A percentile compares a stretch with the other conserved stretches of the same genome.
Evolutionary conservation across 2,113 vertebrate species (phyloP).

Genomic region (Echinops telfairi): DNA sequence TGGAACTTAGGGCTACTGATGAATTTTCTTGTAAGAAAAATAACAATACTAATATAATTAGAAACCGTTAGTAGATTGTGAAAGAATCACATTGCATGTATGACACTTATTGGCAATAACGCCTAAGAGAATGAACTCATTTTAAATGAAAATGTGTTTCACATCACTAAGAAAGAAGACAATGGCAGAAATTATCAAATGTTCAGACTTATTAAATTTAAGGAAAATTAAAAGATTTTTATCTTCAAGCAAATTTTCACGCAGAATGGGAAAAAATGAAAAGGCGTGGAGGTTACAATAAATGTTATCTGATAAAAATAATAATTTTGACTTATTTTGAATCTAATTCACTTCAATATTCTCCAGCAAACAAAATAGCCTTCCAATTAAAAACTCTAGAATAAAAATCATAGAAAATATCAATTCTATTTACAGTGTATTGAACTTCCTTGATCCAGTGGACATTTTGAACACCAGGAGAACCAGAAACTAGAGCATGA

Average conservation of each 20-base stretch:
- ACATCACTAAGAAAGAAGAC: background rate
- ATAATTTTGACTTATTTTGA: background rate
- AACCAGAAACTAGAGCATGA: no score
- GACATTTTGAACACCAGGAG: no score
- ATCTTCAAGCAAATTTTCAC: background rate
- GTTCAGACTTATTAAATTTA: background rate
- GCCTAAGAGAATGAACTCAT: background rate
- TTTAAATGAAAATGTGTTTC: background rate
- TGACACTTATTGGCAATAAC: background rate
- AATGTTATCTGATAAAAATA: background rate
- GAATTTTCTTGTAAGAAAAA: background rate
- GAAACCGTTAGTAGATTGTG: background rate
- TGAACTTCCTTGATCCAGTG: no score
- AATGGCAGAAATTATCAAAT: background rate
- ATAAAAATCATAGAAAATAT: background rate
- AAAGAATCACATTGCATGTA: background rate
- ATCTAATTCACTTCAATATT: background rate
- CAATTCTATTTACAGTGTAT: no score
- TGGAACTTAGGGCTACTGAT: background rate
- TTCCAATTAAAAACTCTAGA: slow-evolving; percentile 7
- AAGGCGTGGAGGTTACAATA: background rate
- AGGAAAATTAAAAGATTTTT: background rate
- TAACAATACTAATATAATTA: background rate
- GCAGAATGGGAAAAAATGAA: background rate
- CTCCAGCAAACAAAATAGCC: background rate